Evolutionary conservation across 2,888 invertebrate genomes (phyloP).

Genomic region (Ophion ventricosus): DNA sequence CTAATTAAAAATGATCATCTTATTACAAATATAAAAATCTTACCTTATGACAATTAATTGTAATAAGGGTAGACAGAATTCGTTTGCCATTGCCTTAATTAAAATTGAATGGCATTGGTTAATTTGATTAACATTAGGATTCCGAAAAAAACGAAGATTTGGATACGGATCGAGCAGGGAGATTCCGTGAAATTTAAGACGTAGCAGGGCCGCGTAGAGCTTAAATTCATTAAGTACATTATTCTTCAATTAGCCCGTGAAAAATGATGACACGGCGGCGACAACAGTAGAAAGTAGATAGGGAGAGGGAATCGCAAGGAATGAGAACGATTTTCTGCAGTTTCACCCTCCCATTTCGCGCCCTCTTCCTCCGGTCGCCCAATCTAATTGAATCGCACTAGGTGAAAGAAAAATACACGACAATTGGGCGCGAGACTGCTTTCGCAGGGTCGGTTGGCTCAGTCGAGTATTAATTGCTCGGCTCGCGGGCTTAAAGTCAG

Average conservation of each 20-base stretch:
- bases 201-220: conserved; percentile 48
- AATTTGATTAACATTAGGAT: conserved; percentile 53
- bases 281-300: conserved; percentile 36
- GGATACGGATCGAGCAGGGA: conserved; percentile 27
- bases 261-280: conserved; percentile 59
- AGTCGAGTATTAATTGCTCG: conserved; percentile 67
- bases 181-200: conserved; percentile 43
- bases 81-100: background rate
- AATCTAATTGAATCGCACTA: conserved; percentile 62
- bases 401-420: conserved; percentile 60
- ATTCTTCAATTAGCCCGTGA: conserved; percentile 64
- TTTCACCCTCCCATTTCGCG: conserved; percentile 32
- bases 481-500: conserved; percentile 61
- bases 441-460: conserved; percentile 55
- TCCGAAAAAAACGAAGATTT: conserved; percentile 1
- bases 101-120: conserved; percentile 1
- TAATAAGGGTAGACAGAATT: background rate
- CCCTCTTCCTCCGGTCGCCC: conserved; percentile 33
- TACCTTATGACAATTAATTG: background rate
- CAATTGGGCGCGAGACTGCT: conserved; percentile 54
- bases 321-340: conserved; percentile 24
- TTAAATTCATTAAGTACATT: conserved; percentile 65
- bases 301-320: conserved; percentile 16
- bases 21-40: background rate
- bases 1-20: background rate